A percentile compares a stretch with the other conserved stretches of the same genome.
phyloP scores from a whole-genome alignment of 2,888 invertebrate genomes.

The Campoplex nolae region DNA sequence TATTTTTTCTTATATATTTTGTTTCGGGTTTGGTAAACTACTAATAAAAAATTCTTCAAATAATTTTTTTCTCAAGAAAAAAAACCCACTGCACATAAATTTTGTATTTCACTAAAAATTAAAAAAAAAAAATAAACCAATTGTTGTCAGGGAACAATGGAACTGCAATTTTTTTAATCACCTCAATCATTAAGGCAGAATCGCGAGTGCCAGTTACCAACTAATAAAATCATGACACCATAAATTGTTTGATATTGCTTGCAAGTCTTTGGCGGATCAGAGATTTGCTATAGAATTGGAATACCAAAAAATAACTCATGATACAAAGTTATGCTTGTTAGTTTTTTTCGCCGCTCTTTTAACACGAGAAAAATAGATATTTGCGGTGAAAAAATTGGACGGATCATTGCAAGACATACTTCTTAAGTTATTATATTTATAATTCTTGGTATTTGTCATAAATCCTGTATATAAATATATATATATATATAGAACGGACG shows the following conservation, averaged over 20 bases:
- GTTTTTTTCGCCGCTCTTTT: constrained; percentile 7
- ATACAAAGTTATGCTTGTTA: neutral
- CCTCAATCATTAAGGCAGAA: neutral
- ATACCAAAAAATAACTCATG: constrained; percentile 7
- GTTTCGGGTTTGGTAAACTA: too few relatives aligned
- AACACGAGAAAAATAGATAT: constrained; percentile 54
- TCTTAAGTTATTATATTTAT: constrained; percentile 37
- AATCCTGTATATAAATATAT: neutral
- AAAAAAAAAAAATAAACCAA: neutral
- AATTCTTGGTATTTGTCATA: constrained; percentile 56
- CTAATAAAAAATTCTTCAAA: neutral
- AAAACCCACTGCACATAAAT: neutral
- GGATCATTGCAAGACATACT: constrained; percentile 43
- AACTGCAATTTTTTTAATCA: neutral
- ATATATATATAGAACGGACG: constrained; percentile 41
- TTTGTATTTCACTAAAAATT: neutral
- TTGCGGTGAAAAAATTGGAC: constrained; percentile 51
- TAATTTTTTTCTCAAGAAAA: neutral
- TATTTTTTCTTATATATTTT: too few relatives aligned
- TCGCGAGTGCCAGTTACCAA: neutral
- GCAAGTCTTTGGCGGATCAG: constrained; percentile 32
- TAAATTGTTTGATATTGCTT: constrained; percentile 1
- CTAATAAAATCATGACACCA: neutral
- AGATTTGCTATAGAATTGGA: constrained; percentile 10
- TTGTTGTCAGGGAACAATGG: neutral